Base-by-base conservation (phyloP, 2,888 invertebrate genomes). In the Oegoconia quadripuncta region DNA sequence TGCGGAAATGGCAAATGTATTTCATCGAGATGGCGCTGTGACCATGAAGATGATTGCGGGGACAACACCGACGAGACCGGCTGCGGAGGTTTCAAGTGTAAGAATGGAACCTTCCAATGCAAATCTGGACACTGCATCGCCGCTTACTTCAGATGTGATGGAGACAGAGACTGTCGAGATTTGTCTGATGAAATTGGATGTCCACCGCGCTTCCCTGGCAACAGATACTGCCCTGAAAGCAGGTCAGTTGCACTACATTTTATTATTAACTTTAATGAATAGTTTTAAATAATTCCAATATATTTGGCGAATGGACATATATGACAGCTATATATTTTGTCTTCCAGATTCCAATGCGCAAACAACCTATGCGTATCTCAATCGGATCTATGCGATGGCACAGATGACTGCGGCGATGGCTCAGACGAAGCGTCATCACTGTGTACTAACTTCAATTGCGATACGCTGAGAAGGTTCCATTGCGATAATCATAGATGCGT, bases 1-100 rank as follows among this genome's bases (percentile, higher is more conserved):
- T 97, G 97, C 64, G 90, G 87, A 30, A 97, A 97, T 64, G 95
- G 95, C 25, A 96, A 95, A 64, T 97, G 97, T 65, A 96, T 98
- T 34, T 96, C 97, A 0, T 93, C 93, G 0, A 89, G 97, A 45
- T 97, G 97, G 97, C 91, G 95, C 26, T 98, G 98, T 74, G 98
- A 98, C 68, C 95, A 95, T 75, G 97, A 98, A 72, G 96, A 98
- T 68, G 98, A 99, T 69, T 99, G 98, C 62, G 97, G 97, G 0
- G 98, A 99, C 73, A 94, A 95, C 55, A 93, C 95, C 2, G 99
- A 99, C 66, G 97, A 97, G 73, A 80, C 91, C 42, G 92, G 92
- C 36, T 97, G 97, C 62, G 92, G 91, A 33, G 93, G 92, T 3
- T 96, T 93, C 78, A 91, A 93, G 60, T 97, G 97, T 81, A 95